Evolutionary conservation across 2,888 invertebrate genomes (phyloP), one percentile per base, ranked within the genome.

Genomic region (Mesochorus sp.): DNA sequence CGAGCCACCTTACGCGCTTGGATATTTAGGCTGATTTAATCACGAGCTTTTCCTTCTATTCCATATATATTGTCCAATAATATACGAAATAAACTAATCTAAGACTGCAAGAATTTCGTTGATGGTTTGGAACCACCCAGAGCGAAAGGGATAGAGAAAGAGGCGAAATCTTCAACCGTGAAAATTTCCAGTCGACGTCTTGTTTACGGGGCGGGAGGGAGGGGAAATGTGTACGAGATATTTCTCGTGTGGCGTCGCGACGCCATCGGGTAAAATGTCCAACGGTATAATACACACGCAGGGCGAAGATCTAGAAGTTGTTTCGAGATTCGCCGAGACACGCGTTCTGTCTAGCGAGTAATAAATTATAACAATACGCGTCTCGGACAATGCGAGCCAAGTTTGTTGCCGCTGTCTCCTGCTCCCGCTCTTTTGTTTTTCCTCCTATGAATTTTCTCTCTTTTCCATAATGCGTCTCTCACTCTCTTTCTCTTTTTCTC

Each of bases 121-220:
- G n/a, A n/a, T n/a, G n/a, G n/a, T n/a, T n/a, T n/a, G 31, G n/a
- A 67, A 31, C 68, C 77, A 73, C 73, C 77, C 78, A 68, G 70
- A 57, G 68, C 57, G 80, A 76, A n/a, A n/a, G n/a, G n/a, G n/a
- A n/a, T n/a, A n/a, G n/a, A n/a, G n/a, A n/a, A n/a, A n/a, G n/a
- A n/a, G n/a, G n/a, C n/a, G n/a, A n/a, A n/a, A n/a, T 83, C 83
- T 85, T 80, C 82, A 87, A 82, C 81, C 82, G 83, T 78, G 82
- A 87, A 86, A 84, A 87, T 85, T 81, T 82, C 83, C 44, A 77
- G 21, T 70, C 72, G 49, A 34, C 53, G 49, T 71, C 34, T 53
- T 59, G 57, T 55, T 39, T 51, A 28, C 14, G 61, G 8, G 5
- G 24, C 12, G 0, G 17, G 17, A 31, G 31, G 14, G 14, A 12